Base-by-base conservation (phyloP, 1,140 invertebrate genomes). In the Triops longicaudatus region DNA sequence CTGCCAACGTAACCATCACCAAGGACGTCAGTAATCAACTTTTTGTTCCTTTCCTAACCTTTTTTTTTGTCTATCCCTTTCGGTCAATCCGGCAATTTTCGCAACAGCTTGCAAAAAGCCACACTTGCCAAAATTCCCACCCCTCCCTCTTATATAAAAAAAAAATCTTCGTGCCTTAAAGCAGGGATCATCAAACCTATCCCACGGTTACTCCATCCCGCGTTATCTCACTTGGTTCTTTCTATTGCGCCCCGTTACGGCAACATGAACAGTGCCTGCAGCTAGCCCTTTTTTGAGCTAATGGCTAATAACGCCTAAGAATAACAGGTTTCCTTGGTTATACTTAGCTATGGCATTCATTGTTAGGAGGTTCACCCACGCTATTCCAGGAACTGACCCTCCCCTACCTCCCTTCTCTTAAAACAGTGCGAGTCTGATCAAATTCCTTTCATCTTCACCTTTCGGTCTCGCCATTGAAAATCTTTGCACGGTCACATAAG, bases 11-110 rank as follows among this genome's bases (percentile, higher is more conserved):
- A 63, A 63, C 50, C 50, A 63, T 63, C 50, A 9, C 22, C 17
- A 63, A 63, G 50, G 50, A 63, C 50, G 50, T 63, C 50, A 63
- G 50, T 63, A 63, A 63, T 63, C 14, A n/a, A 63, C 17, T 63
- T 63, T 63, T 22, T 63, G 6, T 17, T 63, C 50, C 22, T 63
- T 63, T 22, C 6, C 22, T 7, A n/a, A n/a, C 50, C 6, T 63
- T 22, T n/a, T 63, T 63, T 63, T 5, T 63, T 6, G 14, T 17
- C 22, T 14, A 63, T 22, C 17, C 6, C 50, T 63, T 12, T 44
- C 11, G 11, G 14, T 9, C 50, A 63, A 63, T 63, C 50, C 14
- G 50, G 17, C 9, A 10, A 63, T 22, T 22, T 63, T 63, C 7
- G 6, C 22, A n/a, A 22, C 50, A 17, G 7, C 17, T 63, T 63